These are phyloP conservation scores for Anoplolepis gracilipes DNA, from an alignment of 1,140 invertebrate species.

Conservation along the genomic window DNA sequence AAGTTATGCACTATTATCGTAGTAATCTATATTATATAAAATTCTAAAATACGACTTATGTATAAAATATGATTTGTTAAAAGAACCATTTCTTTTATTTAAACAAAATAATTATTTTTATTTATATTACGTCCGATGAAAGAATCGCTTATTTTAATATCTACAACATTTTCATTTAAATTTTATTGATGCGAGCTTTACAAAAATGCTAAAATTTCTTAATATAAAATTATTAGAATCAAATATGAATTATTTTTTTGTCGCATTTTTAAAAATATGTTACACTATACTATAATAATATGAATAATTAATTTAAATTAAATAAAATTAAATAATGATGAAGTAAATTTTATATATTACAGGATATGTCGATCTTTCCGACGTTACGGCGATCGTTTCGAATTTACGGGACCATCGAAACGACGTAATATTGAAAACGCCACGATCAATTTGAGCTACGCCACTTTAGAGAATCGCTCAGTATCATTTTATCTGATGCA, in stretches of 20 bases:
- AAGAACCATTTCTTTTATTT: too few species aligned
- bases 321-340: neutral
- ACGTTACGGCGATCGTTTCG: slow-evolving; percentile 29
- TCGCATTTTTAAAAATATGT: neutral
- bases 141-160: neutral
- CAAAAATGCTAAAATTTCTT: neutral
- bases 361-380: slow-evolving; percentile 55
- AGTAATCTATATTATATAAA: neutral
- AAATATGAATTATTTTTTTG: neutral
- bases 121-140: neutral
- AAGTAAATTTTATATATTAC: neutral
- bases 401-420: slow-evolving; percentile 30
- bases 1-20: neutral
- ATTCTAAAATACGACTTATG: neutral
- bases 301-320: neutral
- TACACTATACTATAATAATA: neutral
- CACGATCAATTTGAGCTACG: slow-evolving; percentile 64
- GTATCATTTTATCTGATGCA: slow-evolving; percentile 78
- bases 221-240: neutral
- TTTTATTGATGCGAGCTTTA: neutral
- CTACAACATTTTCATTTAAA: neutral
- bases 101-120: neutral
- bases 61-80: neutral
- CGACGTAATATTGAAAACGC: slow-evolving; percentile 54
- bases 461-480: slow-evolving; percentile 58